Conservation (phyloP, 2,797 vertebrate genomes). For the Emys orbicularis region DNA sequence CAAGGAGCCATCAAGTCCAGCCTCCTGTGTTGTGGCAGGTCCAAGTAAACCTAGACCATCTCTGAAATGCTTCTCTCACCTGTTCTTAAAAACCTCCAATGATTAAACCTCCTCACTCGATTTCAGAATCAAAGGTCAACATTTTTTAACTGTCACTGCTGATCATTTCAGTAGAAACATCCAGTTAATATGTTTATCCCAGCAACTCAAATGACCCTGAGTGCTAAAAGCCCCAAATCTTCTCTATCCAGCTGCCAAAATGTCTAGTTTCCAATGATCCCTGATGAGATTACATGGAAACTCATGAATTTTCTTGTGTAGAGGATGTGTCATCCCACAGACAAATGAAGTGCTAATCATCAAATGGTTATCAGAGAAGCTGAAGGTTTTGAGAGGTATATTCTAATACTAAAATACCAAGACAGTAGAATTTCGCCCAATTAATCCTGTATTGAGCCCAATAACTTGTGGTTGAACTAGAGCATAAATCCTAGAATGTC, state of each 20-base stretch:
- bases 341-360: not conserved
- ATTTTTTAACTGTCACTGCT: not conserved
- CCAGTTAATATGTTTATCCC: not conserved
- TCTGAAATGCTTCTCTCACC: not conserved
- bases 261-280: not conserved
- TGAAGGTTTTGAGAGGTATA: not conserved
- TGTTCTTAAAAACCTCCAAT: not conserved
- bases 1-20: not conserved
- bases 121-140: not conserved
- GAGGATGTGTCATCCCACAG: not conserved
- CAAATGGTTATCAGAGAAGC: not conserved
- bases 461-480: not conserved
- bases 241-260: not conserved
- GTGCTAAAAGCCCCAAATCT: not conserved
- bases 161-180: not conserved
- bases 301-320: not conserved
- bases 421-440: too few relatives aligned
- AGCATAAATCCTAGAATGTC: not conserved
- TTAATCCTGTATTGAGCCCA: not conserved
- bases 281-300: not conserved
- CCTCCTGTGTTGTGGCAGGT: not conserved
- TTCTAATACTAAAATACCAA: not conserved
- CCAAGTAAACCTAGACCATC: not conserved
- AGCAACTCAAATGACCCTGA: not conserved
- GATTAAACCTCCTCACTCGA: not conserved